phyloP scores from a whole-genome alignment of 1,140 invertebrate species.

The Drosophila busckii region DNA sequence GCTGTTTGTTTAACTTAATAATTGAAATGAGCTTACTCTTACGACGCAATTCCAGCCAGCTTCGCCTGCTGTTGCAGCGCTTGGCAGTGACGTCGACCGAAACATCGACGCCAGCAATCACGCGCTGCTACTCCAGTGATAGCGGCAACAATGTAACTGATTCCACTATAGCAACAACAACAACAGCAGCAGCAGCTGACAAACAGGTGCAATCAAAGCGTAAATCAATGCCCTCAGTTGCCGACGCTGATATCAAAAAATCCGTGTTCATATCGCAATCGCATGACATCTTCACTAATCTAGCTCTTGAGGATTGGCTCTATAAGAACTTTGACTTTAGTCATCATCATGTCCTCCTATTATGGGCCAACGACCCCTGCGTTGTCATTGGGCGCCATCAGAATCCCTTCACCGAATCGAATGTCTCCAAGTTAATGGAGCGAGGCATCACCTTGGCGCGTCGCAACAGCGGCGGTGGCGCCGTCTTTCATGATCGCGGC shows the following conservation, averaged over 20 bases:
- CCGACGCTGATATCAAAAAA: slow-evolving; percentile 82
- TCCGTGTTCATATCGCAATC: slow-evolving; percentile 95
- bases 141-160: slow-evolving; percentile 7
- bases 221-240: slow-evolving; percentile 16
- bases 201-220: slow-evolving; percentile 8
- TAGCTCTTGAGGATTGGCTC: slow-evolving; percentile 97
- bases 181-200: slow-evolving; percentile 3
- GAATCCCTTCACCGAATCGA: slow-evolving; percentile 96
- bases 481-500: slow-evolving; percentile 96
- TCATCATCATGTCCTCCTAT: slow-evolving; percentile 89
- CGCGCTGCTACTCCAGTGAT: slow-evolving; percentile 36
- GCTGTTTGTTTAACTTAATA: slow-evolving; percentile 6
- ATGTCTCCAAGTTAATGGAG: slow-evolving; percentile 83
- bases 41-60: slow-evolving; percentile 62
- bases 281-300: slow-evolving; percentile 92
- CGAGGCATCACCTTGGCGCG: slow-evolving; percentile 87
- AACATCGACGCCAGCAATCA: too few relatives aligned
- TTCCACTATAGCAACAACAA: slow-evolving; percentile 17
- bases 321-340: slow-evolving; percentile 91
- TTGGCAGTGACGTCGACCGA: slow-evolving; percentile 28
- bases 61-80: slow-evolving; percentile 48
- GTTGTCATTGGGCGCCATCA: slow-evolving; percentile 98
- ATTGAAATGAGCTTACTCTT: slow-evolving; percentile 48
- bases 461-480: slow-evolving; percentile 96
- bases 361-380: slow-evolving; percentile 95